phyloP scores from a whole-genome alignment of 2,113 vertebrate species.

The Tyto alba region DNA sequence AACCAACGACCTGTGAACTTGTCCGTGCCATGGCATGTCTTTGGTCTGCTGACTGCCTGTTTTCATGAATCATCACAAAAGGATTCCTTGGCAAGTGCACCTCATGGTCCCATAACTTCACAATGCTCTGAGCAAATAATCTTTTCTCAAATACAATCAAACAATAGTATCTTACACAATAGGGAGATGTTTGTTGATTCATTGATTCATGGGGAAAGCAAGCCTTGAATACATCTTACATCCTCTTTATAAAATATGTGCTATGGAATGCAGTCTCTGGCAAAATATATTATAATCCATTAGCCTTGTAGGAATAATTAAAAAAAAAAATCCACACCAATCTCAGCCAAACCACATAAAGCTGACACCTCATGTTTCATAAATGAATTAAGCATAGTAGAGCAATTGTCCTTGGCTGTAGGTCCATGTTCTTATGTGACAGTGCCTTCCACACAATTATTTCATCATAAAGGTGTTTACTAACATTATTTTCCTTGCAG shows the following conservation, averaged over 20 bases:
- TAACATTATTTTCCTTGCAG: conserved; percentile 3
- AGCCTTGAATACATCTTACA: neutral
- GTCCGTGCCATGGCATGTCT: neutral
- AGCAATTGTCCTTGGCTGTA: conserved; percentile 44
- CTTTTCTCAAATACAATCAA: neutral
- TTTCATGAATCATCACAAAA: neutral
- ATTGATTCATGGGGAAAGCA: neutral
- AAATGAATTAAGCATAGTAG: neutral
- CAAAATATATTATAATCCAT: conserved; percentile 43
- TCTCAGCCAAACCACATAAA: conserved; percentile 23
- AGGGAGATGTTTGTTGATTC: neutral
- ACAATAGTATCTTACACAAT: neutral
- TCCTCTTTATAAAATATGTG: conserved; percentile 51
- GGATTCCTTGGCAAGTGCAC: neutral
- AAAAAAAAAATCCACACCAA: neutral
- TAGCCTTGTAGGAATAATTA: neutral
- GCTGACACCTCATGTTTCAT: neutral
- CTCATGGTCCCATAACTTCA: neutral
- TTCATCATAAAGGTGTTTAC: conserved; percentile 31
- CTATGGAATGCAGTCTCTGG: conserved; percentile 32
- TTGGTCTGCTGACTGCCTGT: neutral
- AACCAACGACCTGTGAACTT: neutral
- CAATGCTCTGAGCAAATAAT: neutral
- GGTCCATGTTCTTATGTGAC: neutral
- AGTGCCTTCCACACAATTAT: neutral